Evolutionary conservation across 2,888 invertebrate species (phyloP), one percentile per base, ranked within the genome.

Genomic region (Sycophila texana): DNA sequence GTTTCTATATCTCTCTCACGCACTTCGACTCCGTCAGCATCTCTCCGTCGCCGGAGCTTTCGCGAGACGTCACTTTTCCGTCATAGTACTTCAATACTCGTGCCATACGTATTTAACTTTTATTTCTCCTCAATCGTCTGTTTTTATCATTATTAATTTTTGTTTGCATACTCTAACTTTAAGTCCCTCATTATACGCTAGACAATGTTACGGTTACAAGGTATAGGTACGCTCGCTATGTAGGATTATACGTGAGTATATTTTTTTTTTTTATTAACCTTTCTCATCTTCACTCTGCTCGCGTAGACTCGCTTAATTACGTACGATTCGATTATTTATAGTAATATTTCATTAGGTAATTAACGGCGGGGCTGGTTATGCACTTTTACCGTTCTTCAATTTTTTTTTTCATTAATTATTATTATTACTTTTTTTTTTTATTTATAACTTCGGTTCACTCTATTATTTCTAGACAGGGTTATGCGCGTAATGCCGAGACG

Each of bases 311-410:
- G 82, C 84, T 87, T 87, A 87, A 86, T 87, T 87, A 88, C 86
- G 85, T 86, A 88, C 85, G 86, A 85, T 85, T 63, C 87, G 81
- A 87, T 85, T 86, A 86, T 87, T 86, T 84, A 83, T 86, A 86
- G 83, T 85, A 86, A 83, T 84, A 84, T 83, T 87, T 85, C 84
- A 83, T 86, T 85, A 85, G 83, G 78, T 87, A 85, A 87, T 87
- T 86, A 87, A 83, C 84, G 84, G 85, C 86, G 86, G 83, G 75
- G 70, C 70, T 79, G 66, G 60, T 81, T 79, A 77, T 81, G 75
- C 76, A 76, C 73, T 81, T 78, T 74, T 76, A 73, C 76, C 78
- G 70, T 76, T 70, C 20, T 65, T 57, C 60, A 74, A 57, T 53
- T 74, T 26, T 30, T 22, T 22, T 30, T 57, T 66, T 80, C n/a